Base-by-base conservation (phyloP, 2,113 vertebrate genomes). In the Cranoglanis bouderius region DNA sequence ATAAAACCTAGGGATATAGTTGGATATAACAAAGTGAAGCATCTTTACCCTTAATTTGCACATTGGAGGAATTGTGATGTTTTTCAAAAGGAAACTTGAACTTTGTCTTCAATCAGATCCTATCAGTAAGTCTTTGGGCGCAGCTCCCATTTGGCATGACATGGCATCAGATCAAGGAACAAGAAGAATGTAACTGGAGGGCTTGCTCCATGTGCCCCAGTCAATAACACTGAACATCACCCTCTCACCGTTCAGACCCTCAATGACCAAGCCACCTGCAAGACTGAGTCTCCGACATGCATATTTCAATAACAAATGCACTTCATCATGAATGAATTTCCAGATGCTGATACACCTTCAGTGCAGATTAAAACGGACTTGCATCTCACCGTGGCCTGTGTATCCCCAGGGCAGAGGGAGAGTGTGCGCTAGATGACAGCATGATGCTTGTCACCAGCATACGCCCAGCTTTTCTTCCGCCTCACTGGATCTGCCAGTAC, bases 401-500 rank as follows among this genome's bases (percentile, higher is more conserved):
- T 87, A 51, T 90, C 91, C 86, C 67, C 81, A 87, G 77, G 87
- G 81, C 85, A 83, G 43, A 88, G 46, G 67, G 1, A n/a, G 49
- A 88, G 87, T 89, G 82, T 70, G 70, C 55, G 16, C 32, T 75
- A 85, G 89, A 86, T 88, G 88, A 90, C 90, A 90, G 86, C 80
- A 83, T 88, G 82, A 78, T 29, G 81, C 83, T 85, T 86, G 83
- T 89, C 91, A 84, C 80, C 89, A 81, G 51, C 80, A 59, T 74
- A 87, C 83, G 55, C 85, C 80, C 84, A 75, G 87, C 83, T 89
- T 92, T 87, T 88, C 72, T 90, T 90, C 88, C 77, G 59, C 85
- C 49, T 90, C 91, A 91, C 89, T 88, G 63, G 90, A 84, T 75
- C 87, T 86, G 90, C 88, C 90, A 91, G 85, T 75, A 86, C 70